Evolutionary conservation across 2,888 invertebrate species (phyloP).

Genomic region (Ariolimax columbianus): DNA sequence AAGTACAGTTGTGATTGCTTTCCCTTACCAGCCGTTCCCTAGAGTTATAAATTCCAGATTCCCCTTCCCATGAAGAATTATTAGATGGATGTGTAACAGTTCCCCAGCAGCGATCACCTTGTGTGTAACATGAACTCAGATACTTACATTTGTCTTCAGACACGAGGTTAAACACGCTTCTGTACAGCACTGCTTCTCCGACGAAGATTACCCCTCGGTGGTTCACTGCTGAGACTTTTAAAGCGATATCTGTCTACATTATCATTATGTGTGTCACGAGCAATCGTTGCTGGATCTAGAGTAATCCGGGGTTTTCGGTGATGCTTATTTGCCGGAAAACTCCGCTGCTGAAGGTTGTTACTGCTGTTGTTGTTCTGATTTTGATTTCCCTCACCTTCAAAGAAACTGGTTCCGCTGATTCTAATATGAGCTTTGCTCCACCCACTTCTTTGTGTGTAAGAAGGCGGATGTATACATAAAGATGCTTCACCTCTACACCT

Average conservation of each 20-base stretch:
- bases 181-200: neutral
- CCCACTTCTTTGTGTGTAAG: neutral
- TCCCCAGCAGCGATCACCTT: neutral
- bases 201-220: neutral
- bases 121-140: neutral
- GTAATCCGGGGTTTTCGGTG: neutral
- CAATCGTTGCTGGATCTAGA: constrained; percentile 6
- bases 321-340: constrained; percentile 11
- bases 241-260: neutral
- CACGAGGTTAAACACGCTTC: neutral
- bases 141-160: neutral
- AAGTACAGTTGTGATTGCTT: neutral
- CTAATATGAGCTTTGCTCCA: neutral
- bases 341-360: neutral
- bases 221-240: neutral
- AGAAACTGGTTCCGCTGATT: neutral
- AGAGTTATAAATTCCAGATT: neutral
- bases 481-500: neutral
- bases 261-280: neutral
- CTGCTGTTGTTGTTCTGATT: no score
- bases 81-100: neutral
- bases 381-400: neutral
- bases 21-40: neutral
- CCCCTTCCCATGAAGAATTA: no score
- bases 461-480: neutral